Evolutionary conservation across 2,888 invertebrate species (phyloP).

Genomic region (Cheilosia vulpina): DNA sequence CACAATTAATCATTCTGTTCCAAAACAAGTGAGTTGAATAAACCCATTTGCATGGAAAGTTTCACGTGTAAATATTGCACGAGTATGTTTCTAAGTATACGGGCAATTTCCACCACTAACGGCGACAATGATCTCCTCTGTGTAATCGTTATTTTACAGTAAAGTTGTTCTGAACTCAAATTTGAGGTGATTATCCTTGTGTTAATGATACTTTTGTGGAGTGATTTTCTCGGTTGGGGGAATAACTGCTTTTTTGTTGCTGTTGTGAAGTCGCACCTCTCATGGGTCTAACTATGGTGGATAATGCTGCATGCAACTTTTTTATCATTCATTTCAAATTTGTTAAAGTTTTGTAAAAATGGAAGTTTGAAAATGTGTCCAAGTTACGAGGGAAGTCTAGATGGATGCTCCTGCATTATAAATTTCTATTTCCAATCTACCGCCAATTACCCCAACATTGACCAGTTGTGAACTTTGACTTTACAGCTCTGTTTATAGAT

Average conservation of each 20-base stretch:
- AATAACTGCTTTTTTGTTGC: background rate
- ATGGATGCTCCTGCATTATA: no score
- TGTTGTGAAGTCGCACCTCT: background rate
- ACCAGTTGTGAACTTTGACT: no score
- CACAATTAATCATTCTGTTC: conserved; percentile 37
- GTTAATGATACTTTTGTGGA: conserved; percentile 52
- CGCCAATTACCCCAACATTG: no score
- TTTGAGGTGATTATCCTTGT: conserved; percentile 58
- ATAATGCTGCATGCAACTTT: no score
- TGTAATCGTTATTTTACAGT: conserved; percentile 52
- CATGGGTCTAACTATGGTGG: no score
- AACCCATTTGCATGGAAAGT: conserved; percentile 17
- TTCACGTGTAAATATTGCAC: background rate
- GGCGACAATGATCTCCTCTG: conserved; percentile 52
- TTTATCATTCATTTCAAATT: no score
- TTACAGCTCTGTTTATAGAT: no score
- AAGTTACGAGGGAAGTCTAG: no score
- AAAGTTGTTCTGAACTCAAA: conserved; percentile 48
- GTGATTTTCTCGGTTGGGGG: background rate
- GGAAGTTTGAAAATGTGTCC: no score
- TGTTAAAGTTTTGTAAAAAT: no score
- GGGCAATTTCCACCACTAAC: conserved; percentile 44
- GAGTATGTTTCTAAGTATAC: conserved; percentile 41
- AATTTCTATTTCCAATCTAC: no score
- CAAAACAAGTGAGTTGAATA: conserved; percentile 28